Evolutionary conservation across 2,797 vertebrate species (phyloP).

Genomic region (Uromys caudimaculatus): DNA sequence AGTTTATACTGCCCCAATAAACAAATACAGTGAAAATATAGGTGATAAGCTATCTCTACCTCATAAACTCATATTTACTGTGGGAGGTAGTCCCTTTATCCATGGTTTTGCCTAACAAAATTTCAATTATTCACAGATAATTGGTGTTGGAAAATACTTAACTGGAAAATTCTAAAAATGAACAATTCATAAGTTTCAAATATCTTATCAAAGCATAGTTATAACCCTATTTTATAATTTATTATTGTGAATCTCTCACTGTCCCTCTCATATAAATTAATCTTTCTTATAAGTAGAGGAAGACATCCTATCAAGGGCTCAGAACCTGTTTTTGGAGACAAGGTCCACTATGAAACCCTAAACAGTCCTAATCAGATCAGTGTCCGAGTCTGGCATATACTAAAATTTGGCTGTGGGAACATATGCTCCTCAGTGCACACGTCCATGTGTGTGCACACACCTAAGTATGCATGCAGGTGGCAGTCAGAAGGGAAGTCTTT

Average conservation of each 20-base stretch:
- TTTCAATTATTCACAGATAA: neutral
- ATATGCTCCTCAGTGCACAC: neutral
- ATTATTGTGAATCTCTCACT: neutral
- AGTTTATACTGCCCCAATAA: conserved; percentile 17
- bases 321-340: neutral
- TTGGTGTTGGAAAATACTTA: neutral
- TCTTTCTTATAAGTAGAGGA: neutral
- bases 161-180: neutral
- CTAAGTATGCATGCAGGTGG: neutral
- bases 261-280: neutral
- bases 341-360: neutral
- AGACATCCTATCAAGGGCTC: neutral
- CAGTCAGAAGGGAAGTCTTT: neutral
- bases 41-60: neutral
- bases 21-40: conserved; percentile 48
- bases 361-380: conserved; percentile 13
- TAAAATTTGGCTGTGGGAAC: neutral
- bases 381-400: neutral
- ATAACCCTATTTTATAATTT: neutral
- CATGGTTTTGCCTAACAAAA: neutral
- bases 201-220: neutral
- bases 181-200: neutral
- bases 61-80: neutral
- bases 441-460: neutral
- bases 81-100: neutral